Base-by-base conservation (phyloP, 2,113 vertebrate species). In the Orthonyx spaldingii region DNA sequence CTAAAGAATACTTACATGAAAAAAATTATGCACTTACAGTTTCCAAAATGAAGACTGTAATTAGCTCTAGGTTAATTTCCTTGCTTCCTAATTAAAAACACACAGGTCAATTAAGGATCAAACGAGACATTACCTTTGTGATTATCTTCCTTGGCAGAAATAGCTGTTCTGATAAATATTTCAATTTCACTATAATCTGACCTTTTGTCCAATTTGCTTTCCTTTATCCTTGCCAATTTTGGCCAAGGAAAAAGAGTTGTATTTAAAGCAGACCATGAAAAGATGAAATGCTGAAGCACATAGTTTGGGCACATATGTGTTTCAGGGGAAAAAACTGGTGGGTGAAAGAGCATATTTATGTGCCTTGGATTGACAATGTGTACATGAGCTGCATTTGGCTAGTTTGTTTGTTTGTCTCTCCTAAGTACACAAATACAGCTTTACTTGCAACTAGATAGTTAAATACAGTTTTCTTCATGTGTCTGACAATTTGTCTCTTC, bases 31-130 rank as follows among this genome's bases (percentile, higher is more conserved):
- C 53, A 86, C 52, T 93, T 74, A 56, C 27, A 86, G 68, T 96
- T 90, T 94, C 88, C 86, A 70, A 93, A 66, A 59, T 74, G 35
- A 86, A 70, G 82, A 52, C 39, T 1, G 3, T 84, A 96, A 96
- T 96, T 94, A 96, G 71, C 75, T 93, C 59, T 77, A 78, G 87
- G 78, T 91, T 97, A 86, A 95, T 88, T 72, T 11, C 26, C 28
- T 32, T 56, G 10, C 33, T 56, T 63, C 57, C 65, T 59, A 92
- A 96, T 95, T 96, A 93, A 96, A 91, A 93, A 30, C 32, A 69
- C 35, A 33, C 42, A 90, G 86, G 79, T 90, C 94, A 89, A 89
- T 90, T 92, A 94, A 90, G 85, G 95, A 95, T 96, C 93, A 90
- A 94, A 88, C 24, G n/a, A 78, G 60, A 56, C 16, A 64, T 76